Base-by-base conservation (phyloP, 2,797 vertebrate species). In the Acropternis orthonyx region DNA sequence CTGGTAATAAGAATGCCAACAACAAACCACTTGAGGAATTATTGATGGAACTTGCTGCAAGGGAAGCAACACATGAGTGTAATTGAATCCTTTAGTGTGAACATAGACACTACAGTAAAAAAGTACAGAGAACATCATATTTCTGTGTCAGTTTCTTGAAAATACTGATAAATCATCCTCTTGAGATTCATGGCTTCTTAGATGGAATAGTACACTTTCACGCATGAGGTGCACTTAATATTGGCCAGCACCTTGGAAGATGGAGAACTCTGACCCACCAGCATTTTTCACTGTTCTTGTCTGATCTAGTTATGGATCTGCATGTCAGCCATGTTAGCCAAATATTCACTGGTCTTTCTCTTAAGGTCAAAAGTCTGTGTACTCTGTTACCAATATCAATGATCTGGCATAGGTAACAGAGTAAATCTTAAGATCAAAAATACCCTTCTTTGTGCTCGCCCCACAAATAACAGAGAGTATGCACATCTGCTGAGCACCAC, bases 91-190 rank as follows among this genome's bases (percentile, higher is more conserved):
- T 91, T 92, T 81, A 63, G 39, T 52, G 30, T 66, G 49, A 80
- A 22, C 26, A 51, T 5, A 82, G 77, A 55, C 34, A 48, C 32
- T 75, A 59, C 28, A 63, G 46, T n/a, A 69, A 75, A 75, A 43
- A 83, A 84, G 16, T 63, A 43, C 61, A 66, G 27, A 67, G 51
- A 61, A 51, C 23, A 44, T 88, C 63, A 63, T 93, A 83, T 95
- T 92, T 94, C 92, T 88, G 34, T 93, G 73, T 89, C 83, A 93
- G n/a, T 46, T 91, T 84, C 62, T 62, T 69, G 72, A 59, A 92
- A 93, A 92, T 61, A 85, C 85, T 68, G 51, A 92, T 87, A 85
- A 95, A 95, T 93, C 56, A 92, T 85, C 34, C 34, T 62, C 43
- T 77, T 79, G 37, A 67, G 77, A 85, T 90, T 93, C 63, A 79